Conservation (phyloP, 1,140 invertebrate genomes). For the Sitophilus oryzae region DNA sequence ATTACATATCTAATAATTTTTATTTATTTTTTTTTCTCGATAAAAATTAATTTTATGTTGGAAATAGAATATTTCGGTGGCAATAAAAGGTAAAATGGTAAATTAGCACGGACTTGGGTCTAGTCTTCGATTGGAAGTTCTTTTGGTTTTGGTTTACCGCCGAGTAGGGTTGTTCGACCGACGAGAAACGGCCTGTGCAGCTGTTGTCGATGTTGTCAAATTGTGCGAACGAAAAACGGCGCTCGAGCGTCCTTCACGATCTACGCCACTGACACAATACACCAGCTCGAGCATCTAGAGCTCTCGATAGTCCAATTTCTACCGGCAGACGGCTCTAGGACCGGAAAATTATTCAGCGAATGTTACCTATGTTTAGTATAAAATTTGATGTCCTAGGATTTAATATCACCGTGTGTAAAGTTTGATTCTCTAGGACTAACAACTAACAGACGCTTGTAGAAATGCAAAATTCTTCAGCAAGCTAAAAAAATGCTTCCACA, state of each 20-base stretch:
- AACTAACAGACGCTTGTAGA: too few relatives aligned
- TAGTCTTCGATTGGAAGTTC: constrained; percentile 1
- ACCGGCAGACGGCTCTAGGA: too few relatives aligned
- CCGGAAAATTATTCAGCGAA: too few relatives aligned
- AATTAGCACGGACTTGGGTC: constrained; percentile 13
- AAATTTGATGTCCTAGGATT: too few relatives aligned
- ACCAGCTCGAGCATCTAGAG: too few relatives aligned
- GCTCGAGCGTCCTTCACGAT: neutral
- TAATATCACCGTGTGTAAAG: too few relatives aligned
- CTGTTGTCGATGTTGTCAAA: neutral
- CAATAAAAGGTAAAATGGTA: constrained; percentile 20
- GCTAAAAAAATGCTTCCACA: too few relatives aligned
- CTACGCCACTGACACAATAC: neutral
- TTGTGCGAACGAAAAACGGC: neutral
- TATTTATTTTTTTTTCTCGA: constrained; percentile 13
- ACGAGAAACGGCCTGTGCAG: neutral
- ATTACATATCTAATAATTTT: constrained; percentile 22
- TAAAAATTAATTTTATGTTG: constrained; percentile 25
- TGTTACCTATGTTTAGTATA: too few relatives aligned
- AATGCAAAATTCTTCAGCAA: too few relatives aligned
- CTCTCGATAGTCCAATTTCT: too few relatives aligned
- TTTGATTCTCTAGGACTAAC: too few relatives aligned
- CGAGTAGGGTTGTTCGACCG: neutral
- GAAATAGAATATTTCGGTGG: constrained; percentile 21
- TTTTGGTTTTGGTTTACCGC: neutral